Evolutionary conservation across 2,888 invertebrate species (phyloP), one percentile per base, ranked within the genome.

Genomic region (Lochmaea crataegi): DNA sequence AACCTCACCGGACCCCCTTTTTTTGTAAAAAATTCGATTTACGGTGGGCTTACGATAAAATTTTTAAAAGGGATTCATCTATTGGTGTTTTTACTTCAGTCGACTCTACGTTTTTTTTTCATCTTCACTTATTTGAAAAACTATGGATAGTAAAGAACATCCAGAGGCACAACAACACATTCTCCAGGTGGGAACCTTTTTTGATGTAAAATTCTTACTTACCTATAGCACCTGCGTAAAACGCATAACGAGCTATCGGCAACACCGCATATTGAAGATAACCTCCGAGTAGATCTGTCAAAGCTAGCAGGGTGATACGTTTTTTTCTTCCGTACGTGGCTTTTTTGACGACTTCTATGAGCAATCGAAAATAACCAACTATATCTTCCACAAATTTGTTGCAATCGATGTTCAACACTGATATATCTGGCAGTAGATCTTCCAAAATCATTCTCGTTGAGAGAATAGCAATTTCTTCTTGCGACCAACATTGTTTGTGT

Each of bases 211-310:
- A 18, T 53, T 53, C 18, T 22, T 32, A 32, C 42, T 63, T 42
- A 63, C 61, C 61, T 42, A 92, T 85, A 12, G 88, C 87, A 0
- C 92, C 93, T 6, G 90, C 89, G 77, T 93, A 93, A 84, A 88
- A 93, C 0, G 90, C 88, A 63, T 89, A 87, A 80, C 90, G 91
- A 0, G 90, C 89, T 0, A 90, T 83, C 0, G 93, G 92, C 12
- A 92, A 80, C 11, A 91, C 87, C 83, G 90, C 89, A 61, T 88
- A 86, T 80, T 90, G 89, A 32, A 93, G 84, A 80, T 91, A 92
- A 14, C 92, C 92, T 53, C 92, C 92, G 66, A 86, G 76, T 4
- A 84, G 76, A 78, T 87, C 87, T 1, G 86, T 83, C 11, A 86
- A 75, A 1, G 87, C 86, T 57, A 84, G 56, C 48, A 87, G 75